These are phyloP conservation scores for Procambarus virginalis DNA, from an alignment of 1,140 invertebrate genomes.

Conservation along the genomic window DNA sequence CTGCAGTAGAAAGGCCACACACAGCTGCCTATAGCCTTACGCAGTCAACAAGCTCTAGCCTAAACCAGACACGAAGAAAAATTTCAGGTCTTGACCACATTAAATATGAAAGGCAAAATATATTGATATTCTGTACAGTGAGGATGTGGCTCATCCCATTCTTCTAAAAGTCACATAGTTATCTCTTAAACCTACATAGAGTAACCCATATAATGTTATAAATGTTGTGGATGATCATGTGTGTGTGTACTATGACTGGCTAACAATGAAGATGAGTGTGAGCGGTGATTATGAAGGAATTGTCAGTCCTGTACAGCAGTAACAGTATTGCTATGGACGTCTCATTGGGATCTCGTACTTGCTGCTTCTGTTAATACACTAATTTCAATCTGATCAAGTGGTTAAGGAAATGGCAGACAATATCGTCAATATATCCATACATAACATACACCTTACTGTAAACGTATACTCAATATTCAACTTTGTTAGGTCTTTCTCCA, in stretches of 20 bases:
- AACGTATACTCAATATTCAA: no score
- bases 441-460: no score
- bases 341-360: constrained; percentile 64
- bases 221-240: constrained; percentile 45
- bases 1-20: not conserved
- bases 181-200: constrained; percentile 39
- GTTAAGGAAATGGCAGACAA: constrained; percentile 38
- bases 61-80: not conserved
- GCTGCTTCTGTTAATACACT: constrained; percentile 71
- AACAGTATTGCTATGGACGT: constrained; percentile 14
- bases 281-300: constrained; percentile 32
- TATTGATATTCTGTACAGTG: constrained; percentile 31
- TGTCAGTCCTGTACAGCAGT: constrained; percentile 53
- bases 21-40: not conserved
- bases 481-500: no score
- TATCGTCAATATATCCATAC: no score
- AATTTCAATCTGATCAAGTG: constrained; percentile 72
- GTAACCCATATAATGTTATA: constrained; percentile 53
- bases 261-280: constrained; percentile 31
- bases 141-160: constrained; percentile 13
- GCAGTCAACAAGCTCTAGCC: not conserved
- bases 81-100: constrained; percentile 2
- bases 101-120: constrained; percentile 31
- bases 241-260: constrained; percentile 32
- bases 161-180: constrained; percentile 24